Conservation (phyloP, 2,113 vertebrate species). For the Cyphomyrus plagiostoma region DNA sequence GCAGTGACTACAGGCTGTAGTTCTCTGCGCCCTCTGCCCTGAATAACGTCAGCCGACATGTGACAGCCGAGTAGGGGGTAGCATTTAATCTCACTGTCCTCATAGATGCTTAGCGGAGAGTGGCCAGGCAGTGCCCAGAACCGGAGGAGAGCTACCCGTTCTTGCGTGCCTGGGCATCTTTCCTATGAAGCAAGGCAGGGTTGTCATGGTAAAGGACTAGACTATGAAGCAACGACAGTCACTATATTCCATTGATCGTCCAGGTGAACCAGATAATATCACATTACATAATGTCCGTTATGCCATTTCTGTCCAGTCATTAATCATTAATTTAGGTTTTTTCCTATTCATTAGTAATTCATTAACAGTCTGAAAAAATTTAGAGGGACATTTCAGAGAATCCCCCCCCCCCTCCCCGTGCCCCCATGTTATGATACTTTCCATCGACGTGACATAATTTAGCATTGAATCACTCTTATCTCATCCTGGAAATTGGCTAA, state of each 20-base stretch:
- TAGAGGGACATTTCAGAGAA: neutral
- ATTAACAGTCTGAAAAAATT: neutral
- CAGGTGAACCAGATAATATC: neutral
- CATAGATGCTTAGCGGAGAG: neutral
- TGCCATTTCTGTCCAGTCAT: conserved; percentile 12
- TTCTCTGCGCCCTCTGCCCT: neutral
- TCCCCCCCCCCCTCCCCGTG: neutral
- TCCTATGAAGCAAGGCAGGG: neutral
- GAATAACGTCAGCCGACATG: neutral
- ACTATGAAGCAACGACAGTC: neutral
- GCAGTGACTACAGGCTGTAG: neutral
- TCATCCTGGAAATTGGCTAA: neutral
- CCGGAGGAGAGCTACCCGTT: neutral
- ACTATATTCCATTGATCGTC: neutral
- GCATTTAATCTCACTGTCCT: neutral
- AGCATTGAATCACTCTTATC: neutral
- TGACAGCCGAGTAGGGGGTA: neutral
- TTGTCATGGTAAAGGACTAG: neutral
- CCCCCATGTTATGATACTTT: neutral
- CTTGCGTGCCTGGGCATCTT: neutral
- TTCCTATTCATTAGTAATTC: neutral
- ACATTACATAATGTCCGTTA: conserved; percentile 4
- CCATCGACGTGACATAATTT: neutral
- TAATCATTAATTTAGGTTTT: neutral
- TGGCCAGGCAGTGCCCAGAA: neutral